Conservation (phyloP, 2,113 vertebrate species). For the Columba janthina region DNA sequence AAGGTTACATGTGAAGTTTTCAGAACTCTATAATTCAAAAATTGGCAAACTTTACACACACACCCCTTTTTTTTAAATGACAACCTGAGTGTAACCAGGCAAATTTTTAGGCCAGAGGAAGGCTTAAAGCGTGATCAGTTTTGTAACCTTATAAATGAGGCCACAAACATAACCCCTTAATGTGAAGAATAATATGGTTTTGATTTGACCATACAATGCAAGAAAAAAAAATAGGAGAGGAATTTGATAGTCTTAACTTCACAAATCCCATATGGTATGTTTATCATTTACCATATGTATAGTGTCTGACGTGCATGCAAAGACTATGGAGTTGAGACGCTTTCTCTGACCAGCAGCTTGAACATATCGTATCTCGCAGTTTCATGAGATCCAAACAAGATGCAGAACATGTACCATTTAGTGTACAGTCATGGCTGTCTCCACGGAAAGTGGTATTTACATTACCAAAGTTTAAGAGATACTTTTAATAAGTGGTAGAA, state of each 20-base stretch:
- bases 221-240: constrained; percentile 39
- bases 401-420: constrained; percentile 9
- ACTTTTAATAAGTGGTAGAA: not conserved
- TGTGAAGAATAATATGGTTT: constrained; percentile 36
- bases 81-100: constrained; percentile 45
- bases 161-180: constrained; percentile 29
- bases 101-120: constrained; percentile 41
- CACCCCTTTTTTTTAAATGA: not conserved
- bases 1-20: constrained; percentile 18
- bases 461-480: not conserved
- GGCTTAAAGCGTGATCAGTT: not conserved
- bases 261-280: constrained; percentile 37
- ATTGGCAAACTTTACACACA: not conserved
- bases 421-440: not conserved
- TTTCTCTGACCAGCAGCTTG: constrained; percentile 23
- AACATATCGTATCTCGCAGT: not conserved
- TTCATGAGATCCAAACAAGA: constrained; percentile 9
- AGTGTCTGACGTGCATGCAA: constrained; percentile 24
- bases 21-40: constrained; percentile 41
- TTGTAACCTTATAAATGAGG: constrained; percentile 23
- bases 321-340: not conserved
- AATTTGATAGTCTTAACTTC: constrained; percentile 32
- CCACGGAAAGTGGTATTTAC: not conserved
- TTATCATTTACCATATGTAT: constrained; percentile 55
- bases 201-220: constrained; percentile 45